Evolutionary conservation across 2,797 vertebrate genomes (phyloP).

Genomic region (Megalops cyprinoides): DNA sequence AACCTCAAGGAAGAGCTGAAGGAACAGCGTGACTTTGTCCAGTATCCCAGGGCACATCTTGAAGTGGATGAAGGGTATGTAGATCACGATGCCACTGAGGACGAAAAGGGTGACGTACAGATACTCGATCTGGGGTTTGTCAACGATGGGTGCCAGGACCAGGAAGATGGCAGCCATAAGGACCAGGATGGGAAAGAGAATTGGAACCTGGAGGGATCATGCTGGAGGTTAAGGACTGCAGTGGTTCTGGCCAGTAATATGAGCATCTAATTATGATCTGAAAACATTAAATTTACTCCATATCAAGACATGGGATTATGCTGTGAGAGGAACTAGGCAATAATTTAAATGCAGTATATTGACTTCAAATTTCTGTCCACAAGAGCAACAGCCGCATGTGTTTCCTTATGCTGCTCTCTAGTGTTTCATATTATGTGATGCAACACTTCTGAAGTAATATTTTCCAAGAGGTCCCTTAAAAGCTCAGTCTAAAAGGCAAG

Average conservation of each 20-base stretch:
- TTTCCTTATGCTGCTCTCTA: not conserved
- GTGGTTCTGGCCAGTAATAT: too few relatives aligned
- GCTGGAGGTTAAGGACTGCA: too few relatives aligned
- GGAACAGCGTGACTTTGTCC: constrained; percentile 73
- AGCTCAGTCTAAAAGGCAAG: not conserved
- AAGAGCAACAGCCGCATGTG: not conserved
- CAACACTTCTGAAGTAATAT: not conserved
- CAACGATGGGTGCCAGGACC: constrained; percentile 83
- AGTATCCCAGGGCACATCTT: constrained; percentile 74
- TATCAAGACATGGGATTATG: not conserved
- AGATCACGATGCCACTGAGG: constrained; percentile 80
- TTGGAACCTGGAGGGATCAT: constrained; percentile 82
- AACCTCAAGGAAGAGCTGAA: constrained; percentile 87
- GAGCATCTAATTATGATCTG: too few relatives aligned
- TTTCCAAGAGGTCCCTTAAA: not conserved
- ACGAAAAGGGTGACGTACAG: constrained; percentile 82
- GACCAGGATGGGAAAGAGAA: constrained; percentile 79
- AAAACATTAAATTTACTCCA: not conserved
- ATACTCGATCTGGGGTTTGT: constrained; percentile 82
- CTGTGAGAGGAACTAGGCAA: not conserved
- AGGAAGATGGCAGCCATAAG: constrained; percentile 80
- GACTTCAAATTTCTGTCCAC: not conserved
- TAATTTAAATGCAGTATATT: not conserved
- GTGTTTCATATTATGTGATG: not conserved
- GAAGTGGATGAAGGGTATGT: constrained; percentile 82